phyloP scores from a whole-genome alignment of 2,888 invertebrate species.

The Xanthostigma xanthostigma region DNA sequence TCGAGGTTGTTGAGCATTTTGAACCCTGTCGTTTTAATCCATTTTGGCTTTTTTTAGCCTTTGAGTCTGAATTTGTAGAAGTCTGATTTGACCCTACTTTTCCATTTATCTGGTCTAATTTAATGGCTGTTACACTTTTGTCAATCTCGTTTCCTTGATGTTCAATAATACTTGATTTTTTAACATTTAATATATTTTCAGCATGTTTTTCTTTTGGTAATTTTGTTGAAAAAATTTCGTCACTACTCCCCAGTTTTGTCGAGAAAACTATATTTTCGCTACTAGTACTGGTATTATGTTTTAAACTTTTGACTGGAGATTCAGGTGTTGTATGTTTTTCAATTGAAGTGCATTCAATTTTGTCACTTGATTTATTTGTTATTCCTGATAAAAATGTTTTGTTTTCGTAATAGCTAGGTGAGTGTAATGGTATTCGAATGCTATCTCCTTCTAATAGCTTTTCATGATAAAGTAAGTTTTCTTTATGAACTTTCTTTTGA shows the following conservation, averaged over 20 bases:
- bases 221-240: conserved; percentile 46
- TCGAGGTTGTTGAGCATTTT: too few relatives aligned
- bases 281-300: conserved; percentile 26
- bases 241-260: conserved; percentile 51
- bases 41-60: too few relatives aligned
- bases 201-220: conserved; percentile 20
- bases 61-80: too few relatives aligned
- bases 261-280: conserved; percentile 43
- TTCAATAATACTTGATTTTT: conserved; percentile 8
- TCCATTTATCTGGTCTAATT: conserved; percentile 2
- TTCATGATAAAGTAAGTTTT: conserved; percentile 41
- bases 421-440: conserved; percentile 58
- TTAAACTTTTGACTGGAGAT: conserved; percentile 11
- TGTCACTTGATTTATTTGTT: neutral
- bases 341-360: neutral
- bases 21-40: too few relatives aligned
- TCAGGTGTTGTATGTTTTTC: conserved; percentile 4
- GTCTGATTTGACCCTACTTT: neutral
- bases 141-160: conserved; percentile 5
- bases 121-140: conserved; percentile 5
- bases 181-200: too few relatives aligned
- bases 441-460: conserved; percentile 43
- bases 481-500: conserved; percentile 18
- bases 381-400: conserved; percentile 12
- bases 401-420: conserved; percentile 52